These are phyloP conservation scores for Venustoraphidia nigricollis DNA, from an alignment of 2,888 invertebrate species.

Conservation along the genomic window DNA sequence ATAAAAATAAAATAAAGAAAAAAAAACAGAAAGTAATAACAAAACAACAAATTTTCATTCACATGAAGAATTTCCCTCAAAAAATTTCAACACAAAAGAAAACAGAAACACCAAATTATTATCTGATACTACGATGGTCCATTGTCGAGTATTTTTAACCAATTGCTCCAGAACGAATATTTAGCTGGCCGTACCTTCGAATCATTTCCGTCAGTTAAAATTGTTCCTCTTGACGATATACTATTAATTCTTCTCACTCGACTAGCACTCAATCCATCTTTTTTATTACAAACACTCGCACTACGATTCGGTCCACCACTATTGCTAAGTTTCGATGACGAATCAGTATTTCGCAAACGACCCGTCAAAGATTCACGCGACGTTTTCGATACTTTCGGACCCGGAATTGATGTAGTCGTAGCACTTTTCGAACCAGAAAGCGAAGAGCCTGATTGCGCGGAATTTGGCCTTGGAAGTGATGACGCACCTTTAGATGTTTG, in stretches of 20 bases:
- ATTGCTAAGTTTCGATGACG: slow-evolving; percentile 27
- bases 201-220: slow-evolving; percentile 24
- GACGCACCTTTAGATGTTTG: background rate
- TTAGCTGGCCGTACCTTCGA: slow-evolving; percentile 55
- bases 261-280: slow-evolving; percentile 8
- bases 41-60: background rate
- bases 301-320: slow-evolving; percentile 17
- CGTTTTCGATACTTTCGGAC: slow-evolving; percentile 18
- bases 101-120: slow-evolving; percentile 29
- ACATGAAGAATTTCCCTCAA: slow-evolving; percentile 1
- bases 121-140: slow-evolving; percentile 30
- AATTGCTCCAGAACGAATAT: slow-evolving; percentile 53
- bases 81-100: slow-evolving; percentile 20
- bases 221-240: slow-evolving; percentile 21
- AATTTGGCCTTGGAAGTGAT: slow-evolving; percentile 10
- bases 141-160: slow-evolving; percentile 43
- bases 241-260: slow-evolving; percentile 22
- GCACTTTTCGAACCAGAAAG: slow-evolving; percentile 22
- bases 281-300: slow-evolving; percentile 8
- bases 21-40: background rate
- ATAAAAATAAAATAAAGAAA: slow-evolving; percentile 1
- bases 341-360: slow-evolving; percentile 34
- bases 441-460: slow-evolving; percentile 17
- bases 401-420: slow-evolving; percentile 20
- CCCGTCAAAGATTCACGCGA: slow-evolving; percentile 34